Base-by-base conservation (phyloP, 1,140 invertebrate species). In the Drosophila baimaii region DNA sequence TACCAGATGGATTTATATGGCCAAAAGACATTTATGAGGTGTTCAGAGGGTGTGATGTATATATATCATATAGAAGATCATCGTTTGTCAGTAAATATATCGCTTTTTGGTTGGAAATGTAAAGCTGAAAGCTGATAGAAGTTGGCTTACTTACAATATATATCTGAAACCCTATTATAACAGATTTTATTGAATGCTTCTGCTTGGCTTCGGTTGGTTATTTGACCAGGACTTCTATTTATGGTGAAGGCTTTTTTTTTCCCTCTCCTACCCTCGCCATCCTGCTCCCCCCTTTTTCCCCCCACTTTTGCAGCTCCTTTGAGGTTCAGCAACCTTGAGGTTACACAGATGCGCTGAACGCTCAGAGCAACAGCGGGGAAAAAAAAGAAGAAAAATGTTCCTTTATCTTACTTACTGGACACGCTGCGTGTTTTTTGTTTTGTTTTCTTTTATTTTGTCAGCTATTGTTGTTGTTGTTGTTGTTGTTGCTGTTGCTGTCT, bases 251-350 rank as follows among this genome's bases (percentile, higher is more conserved):
- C 63, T 71, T 79, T 76, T 72, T 66, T 66, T 59, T 35, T n/a
- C 33, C 13, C 19, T 21, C 27, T 41, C 9, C 29, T 23, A 19
- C 27, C 9, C 21, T 10, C 15, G 2, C 33, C 39, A 29, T 1
- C 9, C 9, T 33, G 19, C 37, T 25, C 35, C 47, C n/a, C n/a
- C n/a, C n/a, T n/a, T 39, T 31, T 29, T 29, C 27, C 52, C 9
- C 31, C 59, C 51, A 33, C 52, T 39, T 54, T 54, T 37, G 13
- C 31, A 39, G 33, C 54, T 59, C 54, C 59, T 63, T 63, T 43
- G 61, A 77, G 81, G 80, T 84, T 83, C 80, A 84, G 80, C 81
- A 74, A 83, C 80, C 80, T 77, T 70, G 68, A 84, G 79, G 70
- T 81, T 81, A 68, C 55, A 68, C 62, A 77, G 56, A 71, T 75